phyloP scores from a whole-genome alignment of 2,888 invertebrate species.

The Octodonta nipae region DNA sequence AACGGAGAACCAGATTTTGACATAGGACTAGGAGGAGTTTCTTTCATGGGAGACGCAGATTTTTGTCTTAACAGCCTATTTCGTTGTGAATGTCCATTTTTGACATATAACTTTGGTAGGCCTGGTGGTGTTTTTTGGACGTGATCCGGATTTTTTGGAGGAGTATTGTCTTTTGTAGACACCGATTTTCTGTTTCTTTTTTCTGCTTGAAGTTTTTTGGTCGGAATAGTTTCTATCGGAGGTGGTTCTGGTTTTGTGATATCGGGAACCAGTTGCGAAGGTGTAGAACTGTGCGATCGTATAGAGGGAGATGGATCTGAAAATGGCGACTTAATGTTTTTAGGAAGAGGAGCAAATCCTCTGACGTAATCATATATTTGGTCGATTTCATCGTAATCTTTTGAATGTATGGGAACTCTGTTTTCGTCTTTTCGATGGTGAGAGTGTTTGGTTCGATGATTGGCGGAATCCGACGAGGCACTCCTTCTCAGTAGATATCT shows the following conservation, averaged over 20 bases:
- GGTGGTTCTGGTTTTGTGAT: constrained; percentile 72
- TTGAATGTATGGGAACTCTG: constrained; percentile 45
- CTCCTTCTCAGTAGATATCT: constrained; percentile 58
- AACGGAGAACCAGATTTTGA: constrained; percentile 62
- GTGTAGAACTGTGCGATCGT: constrained; percentile 37
- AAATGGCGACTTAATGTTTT: constrained; percentile 58
- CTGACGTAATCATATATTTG: constrained; percentile 92
- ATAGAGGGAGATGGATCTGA: constrained; percentile 37
- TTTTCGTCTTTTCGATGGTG: constrained; percentile 44
- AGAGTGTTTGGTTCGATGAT: constrained; percentile 41
- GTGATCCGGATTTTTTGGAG: neutral
- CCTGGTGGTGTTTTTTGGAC: constrained; percentile 46
- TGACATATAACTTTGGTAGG: constrained; percentile 65
- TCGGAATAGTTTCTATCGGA: constrained; percentile 82
- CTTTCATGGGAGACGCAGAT: constrained; percentile 59
- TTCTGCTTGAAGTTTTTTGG: constrained; percentile 61
- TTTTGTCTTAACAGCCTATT: constrained; percentile 55
- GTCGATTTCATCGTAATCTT: constrained; percentile 91
- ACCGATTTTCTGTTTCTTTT: constrained; percentile 61
- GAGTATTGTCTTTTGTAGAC: constrained; percentile 36
- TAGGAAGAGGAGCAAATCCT: constrained; percentile 81
- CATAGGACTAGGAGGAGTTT: constrained; percentile 50
- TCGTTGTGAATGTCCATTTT: constrained; percentile 55
- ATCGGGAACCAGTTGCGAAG: constrained; percentile 25
- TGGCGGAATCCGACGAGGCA: constrained; percentile 59